Evolutionary conservation across 2,888 invertebrate species (phyloP), one percentile per base, ranked within the genome.

Genomic region (Scaptodrosophila latifasciaeformis): DNA sequence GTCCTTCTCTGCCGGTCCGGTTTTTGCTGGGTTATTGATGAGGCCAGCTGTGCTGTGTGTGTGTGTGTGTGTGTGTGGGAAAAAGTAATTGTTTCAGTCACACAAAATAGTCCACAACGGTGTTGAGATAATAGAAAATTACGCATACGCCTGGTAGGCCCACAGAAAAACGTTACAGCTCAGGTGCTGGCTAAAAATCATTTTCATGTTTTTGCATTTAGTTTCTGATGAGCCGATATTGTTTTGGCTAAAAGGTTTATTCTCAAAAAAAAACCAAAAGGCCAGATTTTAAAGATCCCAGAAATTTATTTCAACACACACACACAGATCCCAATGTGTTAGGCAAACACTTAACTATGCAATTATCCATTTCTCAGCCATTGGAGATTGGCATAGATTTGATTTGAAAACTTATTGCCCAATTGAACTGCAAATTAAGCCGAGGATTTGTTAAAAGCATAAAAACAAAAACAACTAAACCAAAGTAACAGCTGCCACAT

Each of bases 381-480:
- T 49, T 59, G 69, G 58, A 54, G 52, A 65, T 17, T 21, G 30
- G n/a, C 15, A 15, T 21, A 29, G 1, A 2, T 13, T 45, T 13
- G 29, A 7, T 61, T 66, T 59, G 60, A 61, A 68, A 66, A 58
- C 57, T 64, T 72, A 56, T 65, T 63, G 78, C 74, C 74, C 77
- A 80, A 77, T 75, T 80, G 77, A 77, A 80, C 80, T 60, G 77
- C 70, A 77, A 75, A 75, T 75, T 77, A 75, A 74, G 70, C 59
- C 65, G 59, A 50, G 63, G 74, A 63, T 62, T 72, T 58, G 62
- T 49, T 66, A 68, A 79, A 71, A 76, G 72, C 67, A 55, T 68
- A 30, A 69, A 67, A n/a, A 48, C 49, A 63, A 27, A 40, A 49
- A 17, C 42, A 30, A 46, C 59, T 47, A 13, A n/a, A n/a, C n/a